A percentile compares a stretch with the other conserved stretches of the same genome.
Evolutionary conservation across 2,113 vertebrate genomes (phyloP).

Genomic region (Nothobranchius kuhntae): DNA sequence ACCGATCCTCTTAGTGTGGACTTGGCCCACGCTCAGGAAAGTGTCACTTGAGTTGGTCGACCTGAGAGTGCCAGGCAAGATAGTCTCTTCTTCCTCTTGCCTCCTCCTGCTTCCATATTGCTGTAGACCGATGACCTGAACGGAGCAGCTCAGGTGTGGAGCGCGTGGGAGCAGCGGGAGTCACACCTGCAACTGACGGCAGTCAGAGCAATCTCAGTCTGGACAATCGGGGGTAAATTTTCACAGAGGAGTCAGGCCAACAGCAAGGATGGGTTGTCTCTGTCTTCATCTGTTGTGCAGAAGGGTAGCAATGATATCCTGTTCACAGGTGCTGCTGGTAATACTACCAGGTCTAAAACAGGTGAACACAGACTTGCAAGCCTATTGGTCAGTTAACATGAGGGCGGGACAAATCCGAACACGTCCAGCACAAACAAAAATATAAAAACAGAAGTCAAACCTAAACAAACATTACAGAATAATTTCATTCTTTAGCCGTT

Average conservation of each 20-base stretch:
- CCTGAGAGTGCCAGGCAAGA: slow-evolving; percentile 54
- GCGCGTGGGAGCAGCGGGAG: not conserved
- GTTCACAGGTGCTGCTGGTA: not conserved
- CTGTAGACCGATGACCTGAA: slow-evolving; percentile 42
- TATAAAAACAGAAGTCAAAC: too few relatives aligned
- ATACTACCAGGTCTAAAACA: too few relatives aligned
- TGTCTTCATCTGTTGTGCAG: too few relatives aligned
- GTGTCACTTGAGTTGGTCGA: slow-evolving; percentile 69
- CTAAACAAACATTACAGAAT: too few relatives aligned
- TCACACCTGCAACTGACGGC: not conserved
- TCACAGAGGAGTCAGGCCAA: not conserved
- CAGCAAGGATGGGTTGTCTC: not conserved
- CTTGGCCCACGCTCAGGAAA: slow-evolving; percentile 69
- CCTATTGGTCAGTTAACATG: too few relatives aligned
- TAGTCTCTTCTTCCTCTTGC: slow-evolving; percentile 42
- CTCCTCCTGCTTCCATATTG: not conserved
- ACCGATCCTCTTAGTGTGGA: slow-evolving; percentile 73
- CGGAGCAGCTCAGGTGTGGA: not conserved
- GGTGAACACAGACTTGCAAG: too few relatives aligned
- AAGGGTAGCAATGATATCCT: too few relatives aligned
- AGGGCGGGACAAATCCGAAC: too few relatives aligned
- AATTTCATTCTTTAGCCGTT: too few relatives aligned
- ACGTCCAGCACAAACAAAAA: too few relatives aligned
- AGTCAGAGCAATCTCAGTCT: not conserved
- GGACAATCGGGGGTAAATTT: not conserved